phyloP scores from a whole-genome alignment of 2,113 vertebrate species.

The Eclectus roratus region DNA sequence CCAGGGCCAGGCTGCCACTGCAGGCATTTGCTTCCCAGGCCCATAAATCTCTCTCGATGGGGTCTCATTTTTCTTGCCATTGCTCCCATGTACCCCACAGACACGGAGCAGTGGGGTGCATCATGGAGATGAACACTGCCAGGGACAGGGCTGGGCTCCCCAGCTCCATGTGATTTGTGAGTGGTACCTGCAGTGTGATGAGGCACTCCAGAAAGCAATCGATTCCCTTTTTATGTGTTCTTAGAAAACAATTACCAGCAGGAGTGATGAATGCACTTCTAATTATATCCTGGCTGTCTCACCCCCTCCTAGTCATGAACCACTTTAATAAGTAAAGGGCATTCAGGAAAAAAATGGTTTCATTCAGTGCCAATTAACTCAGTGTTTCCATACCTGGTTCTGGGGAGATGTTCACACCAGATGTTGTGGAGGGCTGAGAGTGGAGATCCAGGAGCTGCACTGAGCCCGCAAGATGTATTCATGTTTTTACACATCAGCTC shows the following conservation, averaged over 20 bases:
- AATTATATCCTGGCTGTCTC: slow-evolving; percentile 11
- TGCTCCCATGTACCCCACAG: rapidly evolving
- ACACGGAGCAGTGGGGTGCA: rapidly evolving
- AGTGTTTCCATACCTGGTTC: neutral
- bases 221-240: neutral
- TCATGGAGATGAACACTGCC: neutral
- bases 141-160: neutral
- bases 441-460: neutral
- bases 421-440: neutral
- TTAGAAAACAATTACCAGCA: slow-evolving; percentile 48
- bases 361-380: neutral
- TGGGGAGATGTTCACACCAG: too few relatives aligned
- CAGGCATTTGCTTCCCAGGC: neutral
- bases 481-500: rapidly evolving
- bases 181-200: neutral
- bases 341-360: neutral
- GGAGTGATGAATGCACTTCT: slow-evolving; percentile 29
- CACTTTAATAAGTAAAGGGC: slow-evolving; percentile 20
- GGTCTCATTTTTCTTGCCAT: neutral
- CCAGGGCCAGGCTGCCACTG: rapidly evolving
- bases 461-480: neutral
- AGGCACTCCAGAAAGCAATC: neutral
- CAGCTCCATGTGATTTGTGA: neutral
- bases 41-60: neutral
- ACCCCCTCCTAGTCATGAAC: neutral